A percentile compares a stretch with the other conserved stretches of the same genome.
Evolutionary conservation across 2,797 vertebrate species (phyloP).

Genomic region (Siniperca undulata): DNA sequence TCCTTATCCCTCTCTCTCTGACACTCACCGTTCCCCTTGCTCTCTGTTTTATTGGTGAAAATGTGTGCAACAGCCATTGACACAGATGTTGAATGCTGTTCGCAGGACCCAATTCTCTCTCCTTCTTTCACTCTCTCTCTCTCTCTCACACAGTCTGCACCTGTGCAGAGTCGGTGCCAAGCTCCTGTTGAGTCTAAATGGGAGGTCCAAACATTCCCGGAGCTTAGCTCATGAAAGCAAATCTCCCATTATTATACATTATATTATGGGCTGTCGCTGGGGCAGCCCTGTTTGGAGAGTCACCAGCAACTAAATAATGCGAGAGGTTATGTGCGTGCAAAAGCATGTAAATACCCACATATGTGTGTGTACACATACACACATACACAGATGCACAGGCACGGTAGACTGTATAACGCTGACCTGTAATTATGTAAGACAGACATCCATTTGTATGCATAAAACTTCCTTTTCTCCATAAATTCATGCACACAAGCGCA

Average conservation of each 20-base stretch:
- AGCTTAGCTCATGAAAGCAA: slow-evolving; percentile 84
- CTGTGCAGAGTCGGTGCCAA: slow-evolving; percentile 86
- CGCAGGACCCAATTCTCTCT: slow-evolving; percentile 53
- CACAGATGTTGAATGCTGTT: slow-evolving; percentile 80
- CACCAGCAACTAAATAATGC: slow-evolving; percentile 65
- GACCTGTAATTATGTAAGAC: slow-evolving; percentile 17
- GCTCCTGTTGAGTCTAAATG: slow-evolving; percentile 86
- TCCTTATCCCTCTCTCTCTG: slow-evolving; percentile 55
- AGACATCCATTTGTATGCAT: slow-evolving; percentile 22
- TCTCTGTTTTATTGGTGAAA: slow-evolving; percentile 71
- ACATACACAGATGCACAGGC: slow-evolving; percentile 29
- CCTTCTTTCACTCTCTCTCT: slow-evolving; percentile 47
- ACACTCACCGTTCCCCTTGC: slow-evolving; percentile 51
- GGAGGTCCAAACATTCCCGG: slow-evolving; percentile 87
- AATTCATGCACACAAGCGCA: neutral
- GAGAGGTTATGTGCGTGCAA: slow-evolving; percentile 49
- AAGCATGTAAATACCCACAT: slow-evolving; percentile 51
- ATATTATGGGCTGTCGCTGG: slow-evolving; percentile 68
- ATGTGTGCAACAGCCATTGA: slow-evolving; percentile 73
- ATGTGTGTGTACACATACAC: neutral
- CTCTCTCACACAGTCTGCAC: slow-evolving; percentile 72
- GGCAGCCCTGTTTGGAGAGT: slow-evolving; percentile 61
- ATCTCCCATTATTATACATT: slow-evolving; percentile 83
- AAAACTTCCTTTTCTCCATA: neutral
- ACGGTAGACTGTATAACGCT: neutral